Percentiles rank a stretch among this genome's conserved stretches.
phyloP scores from a whole-genome alignment of 35 echinoderm and acorn worm genomes.

The Chiridota heheva region DNA sequence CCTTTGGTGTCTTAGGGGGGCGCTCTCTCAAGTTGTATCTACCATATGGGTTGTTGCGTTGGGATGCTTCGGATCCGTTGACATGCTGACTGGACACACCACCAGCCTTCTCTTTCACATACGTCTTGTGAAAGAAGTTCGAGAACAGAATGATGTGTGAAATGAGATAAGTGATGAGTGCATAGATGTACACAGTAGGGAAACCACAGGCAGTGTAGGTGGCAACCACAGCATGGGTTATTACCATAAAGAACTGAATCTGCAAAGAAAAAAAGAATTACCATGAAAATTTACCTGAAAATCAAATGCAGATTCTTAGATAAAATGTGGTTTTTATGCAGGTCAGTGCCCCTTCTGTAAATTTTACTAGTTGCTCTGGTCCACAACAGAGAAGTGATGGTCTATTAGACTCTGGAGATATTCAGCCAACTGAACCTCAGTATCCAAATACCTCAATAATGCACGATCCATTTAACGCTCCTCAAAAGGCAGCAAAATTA shows the following conservation, averaged over 20 bases:
- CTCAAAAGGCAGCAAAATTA: too few species aligned
- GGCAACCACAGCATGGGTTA: slow-evolving; percentile 52
- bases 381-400: too few species aligned
- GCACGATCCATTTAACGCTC: too few species aligned
- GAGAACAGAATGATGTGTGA: slow-evolving; percentile 92
- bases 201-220: slow-evolving; percentile 59
- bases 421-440: too few species aligned
- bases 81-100: background rate
- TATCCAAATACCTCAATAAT: too few species aligned
- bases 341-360: too few species aligned
- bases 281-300: too few species aligned
- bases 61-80: background rate
- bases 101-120: slow-evolving; percentile 4
- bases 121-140: slow-evolving; percentile 85
- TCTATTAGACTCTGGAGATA: too few species aligned
- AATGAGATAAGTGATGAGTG: slow-evolving; percentile 73
- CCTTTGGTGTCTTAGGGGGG: background rate
- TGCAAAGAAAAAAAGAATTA: slow-evolving; percentile 1
- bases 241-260: slow-evolving; percentile 65
- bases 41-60: background rate
- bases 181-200: slow-evolving; percentile 51
- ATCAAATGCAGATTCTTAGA: too few species aligned
- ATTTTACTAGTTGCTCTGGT: too few species aligned
- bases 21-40: slow-evolving; percentile 54
- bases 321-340: too few species aligned